Conservation (phyloP, 35 echinoderm and acorn worm species). For the Lytechinus variegatus region DNA sequence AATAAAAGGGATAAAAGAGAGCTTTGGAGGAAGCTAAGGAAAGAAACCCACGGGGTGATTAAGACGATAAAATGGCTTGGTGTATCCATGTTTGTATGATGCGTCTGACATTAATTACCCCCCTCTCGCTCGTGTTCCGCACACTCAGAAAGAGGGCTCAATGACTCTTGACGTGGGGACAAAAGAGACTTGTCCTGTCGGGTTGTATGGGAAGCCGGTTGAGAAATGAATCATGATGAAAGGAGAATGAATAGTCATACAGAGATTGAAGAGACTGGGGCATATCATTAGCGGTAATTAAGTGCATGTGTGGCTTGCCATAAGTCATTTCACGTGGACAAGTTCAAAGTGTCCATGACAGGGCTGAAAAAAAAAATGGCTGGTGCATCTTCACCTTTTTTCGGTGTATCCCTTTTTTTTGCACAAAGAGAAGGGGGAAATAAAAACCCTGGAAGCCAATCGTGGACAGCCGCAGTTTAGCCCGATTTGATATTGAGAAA, state of each 20-base stretch:
- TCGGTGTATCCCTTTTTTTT: neutral
- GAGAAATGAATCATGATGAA: constrained; percentile 30
- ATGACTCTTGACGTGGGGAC: neutral
- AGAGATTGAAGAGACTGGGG: neutral
- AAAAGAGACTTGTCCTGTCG: neutral
- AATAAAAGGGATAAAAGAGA: neutral
- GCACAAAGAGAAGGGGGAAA: neutral
- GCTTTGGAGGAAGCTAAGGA: neutral
- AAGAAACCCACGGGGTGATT: constrained; percentile 32
- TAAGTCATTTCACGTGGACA: neutral
- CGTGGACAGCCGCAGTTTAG: neutral
- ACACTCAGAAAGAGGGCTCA: neutral
- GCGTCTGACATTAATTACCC: constrained; percentile 51
- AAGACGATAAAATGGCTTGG: constrained; percentile 1
- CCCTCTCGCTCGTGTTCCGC: constrained; percentile 9
- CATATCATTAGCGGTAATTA: constrained; percentile 33
- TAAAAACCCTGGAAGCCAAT: neutral
- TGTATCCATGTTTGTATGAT: neutral
- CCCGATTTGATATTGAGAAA: neutral
- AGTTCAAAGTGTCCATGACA: neutral
- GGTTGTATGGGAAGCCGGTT: constrained; percentile 21
- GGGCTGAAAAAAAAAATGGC: neutral
- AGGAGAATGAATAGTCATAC: neutral
- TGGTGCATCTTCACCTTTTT: neutral
- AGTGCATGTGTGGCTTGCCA: constrained; percentile 47